These are phyloP conservation scores for Geococcyx californianus DNA, from an alignment of 2,113 vertebrate genomes.

Conservation along the genomic window DNA sequence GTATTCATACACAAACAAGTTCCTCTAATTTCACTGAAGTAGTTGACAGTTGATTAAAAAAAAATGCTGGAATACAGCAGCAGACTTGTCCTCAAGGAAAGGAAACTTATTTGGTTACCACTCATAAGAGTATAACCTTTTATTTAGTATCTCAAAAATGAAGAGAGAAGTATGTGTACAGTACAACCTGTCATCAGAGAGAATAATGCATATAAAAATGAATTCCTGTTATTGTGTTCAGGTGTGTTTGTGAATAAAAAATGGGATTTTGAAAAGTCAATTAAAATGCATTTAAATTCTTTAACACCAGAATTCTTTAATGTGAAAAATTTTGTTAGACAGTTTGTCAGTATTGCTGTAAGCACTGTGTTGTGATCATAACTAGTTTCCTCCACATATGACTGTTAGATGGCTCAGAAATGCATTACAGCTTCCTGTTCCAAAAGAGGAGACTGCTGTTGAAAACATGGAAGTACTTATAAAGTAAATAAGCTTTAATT, in stretches of 20 bases:
- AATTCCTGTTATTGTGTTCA: constrained; percentile 44
- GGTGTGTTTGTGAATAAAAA: constrained; percentile 55
- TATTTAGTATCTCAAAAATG: constrained; percentile 13
- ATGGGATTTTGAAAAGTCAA: constrained; percentile 61
- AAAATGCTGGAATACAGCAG: not conserved
- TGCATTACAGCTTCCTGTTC: constrained; percentile 32
- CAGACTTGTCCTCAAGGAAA: not conserved
- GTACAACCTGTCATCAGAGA: constrained; percentile 45
- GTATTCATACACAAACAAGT: not conserved
- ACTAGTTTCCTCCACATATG: constrained; percentile 27
- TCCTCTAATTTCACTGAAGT: not conserved
- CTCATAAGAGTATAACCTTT: not conserved
- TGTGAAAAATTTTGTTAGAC: constrained; percentile 51
- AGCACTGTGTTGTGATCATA: constrained; percentile 51
- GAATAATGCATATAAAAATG: constrained; percentile 67
- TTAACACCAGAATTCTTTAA: constrained; percentile 55
- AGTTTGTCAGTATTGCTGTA: not conserved
- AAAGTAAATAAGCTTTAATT: constrained; percentile 83
- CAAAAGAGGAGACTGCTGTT: constrained; percentile 40
- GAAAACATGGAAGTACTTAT: constrained; percentile 69
- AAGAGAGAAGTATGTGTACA: not conserved
- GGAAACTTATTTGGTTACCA: constrained; percentile 5
- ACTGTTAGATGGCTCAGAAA: constrained; percentile 52
- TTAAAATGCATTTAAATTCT: constrained; percentile 70
- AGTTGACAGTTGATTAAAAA: not conserved